phyloP scores from a whole-genome alignment of 2,113 vertebrate species.

The Nibea albiflora region DNA sequence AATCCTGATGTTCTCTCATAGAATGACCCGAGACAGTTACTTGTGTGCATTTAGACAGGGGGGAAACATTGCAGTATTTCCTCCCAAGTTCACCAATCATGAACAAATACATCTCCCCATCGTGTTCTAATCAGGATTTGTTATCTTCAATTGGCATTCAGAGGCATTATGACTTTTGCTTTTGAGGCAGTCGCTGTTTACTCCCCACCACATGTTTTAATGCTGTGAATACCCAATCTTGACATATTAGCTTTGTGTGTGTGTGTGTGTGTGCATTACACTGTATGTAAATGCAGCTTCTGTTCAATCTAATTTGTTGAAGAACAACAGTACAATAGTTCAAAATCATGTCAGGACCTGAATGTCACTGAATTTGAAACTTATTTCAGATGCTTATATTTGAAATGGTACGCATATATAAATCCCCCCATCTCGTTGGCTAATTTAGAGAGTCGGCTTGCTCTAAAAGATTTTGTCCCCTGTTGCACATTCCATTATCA shows the following conservation, averaged over 20 bases:
- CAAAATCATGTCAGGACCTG: constrained; percentile 30
- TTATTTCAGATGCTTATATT: constrained; percentile 13
- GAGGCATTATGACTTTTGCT: constrained; percentile 35
- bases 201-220: constrained; percentile 74
- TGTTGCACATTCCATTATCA: constrained; percentile 74
- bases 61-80: constrained; percentile 19
- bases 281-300: constrained; percentile 66
- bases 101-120: constrained; percentile 33
- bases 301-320: constrained; percentile 54
- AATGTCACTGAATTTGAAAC: constrained; percentile 36
- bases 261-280: constrained; percentile 59
- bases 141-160: constrained; percentile 22
- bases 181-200: constrained; percentile 62
- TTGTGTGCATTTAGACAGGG: constrained; percentile 21
- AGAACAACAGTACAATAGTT: constrained; percentile 31
- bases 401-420: constrained; percentile 55
- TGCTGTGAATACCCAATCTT: constrained; percentile 83
- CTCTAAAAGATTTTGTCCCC: constrained; percentile 31
- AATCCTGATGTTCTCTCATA: constrained; percentile 42
- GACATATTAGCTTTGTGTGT: constrained; percentile 63
- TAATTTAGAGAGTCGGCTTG: constrained; percentile 34
- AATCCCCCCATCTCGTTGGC: constrained; percentile 21
- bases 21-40: constrained; percentile 33
- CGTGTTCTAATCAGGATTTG: constrained; percentile 4
- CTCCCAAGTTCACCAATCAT: constrained; percentile 20